Percentiles rank a stretch among this genome's conserved stretches.
Evolutionary conservation across 1,140 invertebrate species (phyloP).

Genomic region (Drosophila ironensis): DNA sequence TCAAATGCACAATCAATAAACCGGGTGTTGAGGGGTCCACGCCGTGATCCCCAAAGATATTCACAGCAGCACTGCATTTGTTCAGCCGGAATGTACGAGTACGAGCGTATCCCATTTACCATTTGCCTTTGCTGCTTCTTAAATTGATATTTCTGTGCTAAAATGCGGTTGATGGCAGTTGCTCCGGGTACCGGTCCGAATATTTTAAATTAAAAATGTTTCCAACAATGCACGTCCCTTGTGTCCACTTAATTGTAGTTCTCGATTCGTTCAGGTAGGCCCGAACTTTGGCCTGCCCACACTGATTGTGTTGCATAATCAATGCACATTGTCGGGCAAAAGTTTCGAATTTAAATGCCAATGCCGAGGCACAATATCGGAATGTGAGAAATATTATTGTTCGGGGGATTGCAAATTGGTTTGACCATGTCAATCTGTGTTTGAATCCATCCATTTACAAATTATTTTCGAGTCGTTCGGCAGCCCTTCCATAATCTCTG

Average conservation of each 20-base stretch:
- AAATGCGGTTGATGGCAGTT: constrained; percentile 64
- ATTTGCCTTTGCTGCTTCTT: constrained; percentile 16
- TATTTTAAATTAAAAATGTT: constrained; percentile 77
- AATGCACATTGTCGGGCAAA: neutral
- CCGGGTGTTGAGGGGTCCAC: constrained; percentile 1
- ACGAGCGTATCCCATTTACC: neutral
- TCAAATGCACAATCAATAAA: constrained; percentile 76
- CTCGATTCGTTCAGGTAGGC: constrained; percentile 2
- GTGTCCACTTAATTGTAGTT: constrained; percentile 56
- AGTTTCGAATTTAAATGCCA: constrained; percentile 1
- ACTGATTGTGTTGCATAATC: constrained; percentile 40
- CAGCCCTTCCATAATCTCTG: neutral
- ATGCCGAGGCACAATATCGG: neutral
- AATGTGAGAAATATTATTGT: constrained; percentile 5
- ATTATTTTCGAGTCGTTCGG: constrained; percentile 1
- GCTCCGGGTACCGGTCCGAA: constrained; percentile 67
- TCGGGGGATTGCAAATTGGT: neutral
- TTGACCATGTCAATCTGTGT: neutral
- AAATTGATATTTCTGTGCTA: constrained; percentile 47
- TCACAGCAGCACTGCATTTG: constrained; percentile 38
- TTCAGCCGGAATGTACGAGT: constrained; percentile 2
- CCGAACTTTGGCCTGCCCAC: neutral
- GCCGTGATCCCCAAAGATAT: constrained; percentile 8
- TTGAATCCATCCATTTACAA: constrained; percentile 1
- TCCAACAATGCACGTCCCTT: constrained; percentile 19